Base-by-base conservation (phyloP, 2,888 invertebrate species). In the Troilus luridus region DNA sequence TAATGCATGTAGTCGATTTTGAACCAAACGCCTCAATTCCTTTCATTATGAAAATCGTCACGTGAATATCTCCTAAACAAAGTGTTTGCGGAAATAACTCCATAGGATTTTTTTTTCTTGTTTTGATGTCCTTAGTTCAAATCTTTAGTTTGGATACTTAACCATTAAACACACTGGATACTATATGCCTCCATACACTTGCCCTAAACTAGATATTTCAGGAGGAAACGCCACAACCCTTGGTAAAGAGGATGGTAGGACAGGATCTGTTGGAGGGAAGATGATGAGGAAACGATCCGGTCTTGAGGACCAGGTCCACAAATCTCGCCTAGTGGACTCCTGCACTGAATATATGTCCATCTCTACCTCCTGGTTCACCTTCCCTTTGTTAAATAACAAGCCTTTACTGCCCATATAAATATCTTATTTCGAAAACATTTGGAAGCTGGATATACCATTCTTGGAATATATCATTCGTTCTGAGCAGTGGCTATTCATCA, bases 361-460 rank as follows among this genome's bases (percentile, higher is more conserved):
- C 72, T 41, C 17, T 19, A 5, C 6, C 27, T 7, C 27, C 67
- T 12, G n/a, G 27, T 41, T 41, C 41, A 41, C 17, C 27, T 77
- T 77, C 72, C 41, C 72, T 17, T 77, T 77, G 72, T 77, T 77
- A 41, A 77, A 14, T 77, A 77, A 77, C 72, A 77, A 27, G 41
- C 8, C 72, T 41, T 77, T 77, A 77, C 72, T 77, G 72, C 9
- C 27, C 72, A 11, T 77, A 77, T 77, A 77, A 77, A 77, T 77
- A 77, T 77, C 72, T 77, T 77, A 77, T 77, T 77, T 77, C 72
- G 72, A 41, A 77, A 77, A 77, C 72, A 77, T 77, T 41, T 41
- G 41, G 41, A 41, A 77, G 72, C 72, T 41, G 17, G 19, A 19
- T 77, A 17, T 19, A 41, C 27, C 17, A 27, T 41, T 7, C 41